Evolutionary conservation across 2,888 invertebrate genomes (phyloP), one percentile per base, ranked within the genome.

Genomic region (Eretmocerus hayati): DNA sequence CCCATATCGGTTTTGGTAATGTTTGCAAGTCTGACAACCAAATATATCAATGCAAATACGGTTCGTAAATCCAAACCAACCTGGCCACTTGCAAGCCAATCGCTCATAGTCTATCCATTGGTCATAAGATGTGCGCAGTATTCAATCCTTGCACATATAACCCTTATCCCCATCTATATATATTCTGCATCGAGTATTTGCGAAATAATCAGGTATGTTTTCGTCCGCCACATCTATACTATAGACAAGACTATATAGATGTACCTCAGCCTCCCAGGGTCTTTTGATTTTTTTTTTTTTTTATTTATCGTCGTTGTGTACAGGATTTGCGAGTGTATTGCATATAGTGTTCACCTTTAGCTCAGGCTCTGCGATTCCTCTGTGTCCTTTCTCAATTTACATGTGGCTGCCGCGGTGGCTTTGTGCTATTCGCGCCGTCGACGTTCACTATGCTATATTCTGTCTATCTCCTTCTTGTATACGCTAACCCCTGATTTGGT

Each of bases 31-130:
- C 30, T 56, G 59, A 59, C 55, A 57, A 60, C 61, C 65, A 66
- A 67, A 65, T 64, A 63, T 67, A 65, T 67, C 65, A n/a, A n/a
- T 66, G 66, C 64, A 66, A 67, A 67, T 67, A 65, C 64, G 61
- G 64, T 54, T 60, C 5, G 5, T 56, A 56, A 63, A 61, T 57
- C 59, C 55, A 42, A 53, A 50, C 54, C 57, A 61, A 60, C 59
- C 43, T 39, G 33, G 51, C 48, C 46, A 47, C 47, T 49, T 50
- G 43, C 36, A n/a, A n/a, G n/a, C n/a, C n/a, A n/a, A n/a, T n/a
- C n/a, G n/a, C n/a, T n/a, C n/a, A n/a, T n/a, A n/a, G n/a, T n/a
- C n/a, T n/a, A n/a, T n/a, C n/a, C n/a, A n/a, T n/a, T n/a, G n/a
- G n/a, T n/a, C n/a, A n/a, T n/a, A n/a, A n/a, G n/a, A n/a, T n/a